phyloP scores from a whole-genome alignment of 2,797 vertebrate genomes.

The Mormyrus hasselquistii region DNA sequence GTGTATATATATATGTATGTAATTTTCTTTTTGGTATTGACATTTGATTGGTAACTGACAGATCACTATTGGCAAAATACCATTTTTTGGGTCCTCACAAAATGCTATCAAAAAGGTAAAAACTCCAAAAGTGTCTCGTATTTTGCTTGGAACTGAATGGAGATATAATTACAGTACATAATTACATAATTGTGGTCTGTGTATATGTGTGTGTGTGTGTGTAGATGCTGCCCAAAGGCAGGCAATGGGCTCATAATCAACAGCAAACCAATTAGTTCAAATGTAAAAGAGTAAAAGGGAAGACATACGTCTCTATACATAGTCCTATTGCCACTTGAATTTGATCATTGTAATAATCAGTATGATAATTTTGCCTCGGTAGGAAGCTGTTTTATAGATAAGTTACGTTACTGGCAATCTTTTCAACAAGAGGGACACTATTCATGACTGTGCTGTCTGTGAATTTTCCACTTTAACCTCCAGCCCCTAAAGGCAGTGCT shows the following conservation, averaged over 20 bases:
- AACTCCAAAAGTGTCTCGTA: no score
- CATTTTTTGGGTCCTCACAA: not conserved
- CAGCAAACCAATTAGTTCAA: not conserved
- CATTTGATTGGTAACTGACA: not conserved
- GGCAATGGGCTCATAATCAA: not conserved
- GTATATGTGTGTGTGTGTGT: not conserved
- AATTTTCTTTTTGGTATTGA: no score
- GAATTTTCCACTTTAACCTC: not conserved
- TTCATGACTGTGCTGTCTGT: not conserved
- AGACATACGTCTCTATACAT: not conserved
- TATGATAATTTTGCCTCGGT: not conserved
- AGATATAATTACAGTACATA: no score
- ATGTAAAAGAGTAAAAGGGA: not conserved
- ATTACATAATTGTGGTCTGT: no score
- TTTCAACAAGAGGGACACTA: not conserved
- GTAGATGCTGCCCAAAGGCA: not conserved
- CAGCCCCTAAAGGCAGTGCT: not conserved
- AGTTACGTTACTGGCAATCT: not conserved
- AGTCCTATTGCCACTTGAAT: not conserved
- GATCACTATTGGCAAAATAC: not conserved
- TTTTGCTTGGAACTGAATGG: no score
- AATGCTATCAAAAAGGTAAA: not conserved
- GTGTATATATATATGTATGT: no score
- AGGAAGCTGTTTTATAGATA: not conserved
- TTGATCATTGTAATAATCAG: not conserved